A percentile compares a stretch with the other conserved stretches of the same genome.
Conservation (phyloP, 2,888 invertebrate genomes). For the Athripsodes cinereus region DNA sequence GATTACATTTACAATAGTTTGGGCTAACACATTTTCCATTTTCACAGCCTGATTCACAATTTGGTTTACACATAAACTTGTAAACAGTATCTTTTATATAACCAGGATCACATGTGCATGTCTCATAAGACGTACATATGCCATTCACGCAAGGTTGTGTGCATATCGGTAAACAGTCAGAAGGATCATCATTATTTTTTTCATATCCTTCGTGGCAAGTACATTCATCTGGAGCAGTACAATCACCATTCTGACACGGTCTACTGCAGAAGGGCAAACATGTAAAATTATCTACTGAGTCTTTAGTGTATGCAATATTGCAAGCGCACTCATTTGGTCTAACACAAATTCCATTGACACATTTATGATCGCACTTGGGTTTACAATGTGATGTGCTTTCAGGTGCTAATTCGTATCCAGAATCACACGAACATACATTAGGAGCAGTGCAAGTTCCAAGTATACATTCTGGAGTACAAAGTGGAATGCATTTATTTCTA, state of each 20-base stretch:
- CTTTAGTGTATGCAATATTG: constrained; percentile 22
- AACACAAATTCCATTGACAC: constrained; percentile 29
- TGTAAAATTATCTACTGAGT: background rate
- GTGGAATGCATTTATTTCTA: background rate
- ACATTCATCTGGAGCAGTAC: constrained; percentile 1
- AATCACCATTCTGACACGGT: background rate
- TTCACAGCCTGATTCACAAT: constrained; percentile 28
- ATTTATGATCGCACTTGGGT: constrained; percentile 29
- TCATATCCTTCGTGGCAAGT: constrained; percentile 5
- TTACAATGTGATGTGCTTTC: constrained; percentile 17
- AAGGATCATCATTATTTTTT: background rate
- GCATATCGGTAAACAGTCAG: constrained; percentile 28
- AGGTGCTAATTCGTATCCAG: constrained; percentile 18
- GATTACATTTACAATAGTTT: constrained; percentile 35
- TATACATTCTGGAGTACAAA: background rate
- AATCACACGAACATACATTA: constrained; percentile 28
- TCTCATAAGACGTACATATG: constrained; percentile 31
- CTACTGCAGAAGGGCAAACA: background rate
- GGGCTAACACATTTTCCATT: constrained; percentile 33
- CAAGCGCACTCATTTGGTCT: constrained; percentile 30
- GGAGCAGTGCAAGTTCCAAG: constrained; percentile 27
- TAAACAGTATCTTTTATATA: background rate
- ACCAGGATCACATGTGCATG: constrained; percentile 8
- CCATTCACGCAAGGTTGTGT: constrained; percentile 23
- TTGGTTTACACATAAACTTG: constrained; percentile 26